phyloP scores from a whole-genome alignment of 2,113 vertebrate species.

The Cynopterus brachyotis region DNA sequence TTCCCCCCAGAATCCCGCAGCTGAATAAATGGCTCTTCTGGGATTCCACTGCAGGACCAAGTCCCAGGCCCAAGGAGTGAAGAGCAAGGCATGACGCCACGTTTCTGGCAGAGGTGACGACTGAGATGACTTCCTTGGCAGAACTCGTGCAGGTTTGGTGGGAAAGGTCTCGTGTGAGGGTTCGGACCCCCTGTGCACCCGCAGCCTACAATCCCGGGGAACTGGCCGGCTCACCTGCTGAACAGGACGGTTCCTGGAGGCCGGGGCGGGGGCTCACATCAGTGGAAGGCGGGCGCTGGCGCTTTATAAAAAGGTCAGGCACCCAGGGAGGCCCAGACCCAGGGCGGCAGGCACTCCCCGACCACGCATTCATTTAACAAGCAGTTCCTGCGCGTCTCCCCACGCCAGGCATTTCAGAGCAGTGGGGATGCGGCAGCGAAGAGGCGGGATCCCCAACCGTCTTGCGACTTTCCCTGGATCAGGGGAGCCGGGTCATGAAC shows the following conservation, averaged over 20 bases:
- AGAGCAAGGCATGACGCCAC: background rate
- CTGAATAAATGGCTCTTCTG: background rate
- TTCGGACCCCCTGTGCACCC: background rate
- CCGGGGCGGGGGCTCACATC: background rate
- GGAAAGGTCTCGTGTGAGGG: background rate
- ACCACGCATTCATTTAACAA: background rate
- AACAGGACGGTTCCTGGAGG: background rate
- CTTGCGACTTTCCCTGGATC: background rate
- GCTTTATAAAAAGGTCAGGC: background rate
- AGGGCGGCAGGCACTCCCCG: background rate
- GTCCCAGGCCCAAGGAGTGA: background rate
- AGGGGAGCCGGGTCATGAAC: background rate
- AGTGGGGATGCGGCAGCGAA: background rate
- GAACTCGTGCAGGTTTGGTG: background rate
- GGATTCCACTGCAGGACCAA: background rate
- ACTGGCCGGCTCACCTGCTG: background rate
- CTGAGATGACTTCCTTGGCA: background rate
- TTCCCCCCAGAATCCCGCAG: background rate
- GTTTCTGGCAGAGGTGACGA: background rate
- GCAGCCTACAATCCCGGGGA: background rate
- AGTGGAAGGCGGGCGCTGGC: background rate
- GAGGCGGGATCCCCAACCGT: background rate
- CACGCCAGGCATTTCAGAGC: background rate
- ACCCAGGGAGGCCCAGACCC: background rate
- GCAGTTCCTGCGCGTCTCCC: background rate